Base-by-base conservation (phyloP, 2,888 invertebrate species). In the Encarsia formosa region DNA sequence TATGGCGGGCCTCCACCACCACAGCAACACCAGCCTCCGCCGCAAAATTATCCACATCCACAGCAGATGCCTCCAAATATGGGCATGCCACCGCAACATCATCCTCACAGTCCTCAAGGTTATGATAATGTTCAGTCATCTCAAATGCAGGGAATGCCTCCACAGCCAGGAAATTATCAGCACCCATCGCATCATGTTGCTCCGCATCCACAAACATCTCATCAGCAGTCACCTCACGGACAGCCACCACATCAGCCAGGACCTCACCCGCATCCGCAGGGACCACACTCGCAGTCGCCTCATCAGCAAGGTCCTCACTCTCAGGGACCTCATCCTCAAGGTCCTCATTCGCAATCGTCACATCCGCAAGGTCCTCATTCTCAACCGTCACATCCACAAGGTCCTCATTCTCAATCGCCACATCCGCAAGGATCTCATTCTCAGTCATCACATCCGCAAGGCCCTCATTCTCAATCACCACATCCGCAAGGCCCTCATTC, bases 31-130 rank as follows among this genome's bases (percentile, higher is more conserved):
- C 86, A 85, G 3, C 89, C 88, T 0, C 89, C 89, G 87, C 56
- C 49, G 9, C 56, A 56, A 16, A 50, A 45, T 23, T 56, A 56
- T 50, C 56, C 56, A 32, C 56, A 56, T 44, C 89, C 89, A 9
- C 86, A 85, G 3, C 89, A 88, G 67, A 87, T 88, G 64, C 87
- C 87, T 4, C 76, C 8, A 38, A 52, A 53, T 76, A 57, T 56
- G 53, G 56, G 56, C 24, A 56, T 57, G 51, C 53, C 51, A 39
- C 57, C 51, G 2, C 50, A 35, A 23, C 56, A 53, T 29, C 57
- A 76, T 64, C 75, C 75, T 63, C 76, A 74, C 37, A 74, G 71
- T 57, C 69, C 70, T 4, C 69, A 65, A 34, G 64, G 62, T 18
- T 56, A 56, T 38, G 56, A 56, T 22, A 50, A 50, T 31, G 46